Evolutionary conservation across 1,140 invertebrate genomes (phyloP), one percentile per base, ranked within the genome.

Genomic region (Drosophila ficusphila): DNA sequence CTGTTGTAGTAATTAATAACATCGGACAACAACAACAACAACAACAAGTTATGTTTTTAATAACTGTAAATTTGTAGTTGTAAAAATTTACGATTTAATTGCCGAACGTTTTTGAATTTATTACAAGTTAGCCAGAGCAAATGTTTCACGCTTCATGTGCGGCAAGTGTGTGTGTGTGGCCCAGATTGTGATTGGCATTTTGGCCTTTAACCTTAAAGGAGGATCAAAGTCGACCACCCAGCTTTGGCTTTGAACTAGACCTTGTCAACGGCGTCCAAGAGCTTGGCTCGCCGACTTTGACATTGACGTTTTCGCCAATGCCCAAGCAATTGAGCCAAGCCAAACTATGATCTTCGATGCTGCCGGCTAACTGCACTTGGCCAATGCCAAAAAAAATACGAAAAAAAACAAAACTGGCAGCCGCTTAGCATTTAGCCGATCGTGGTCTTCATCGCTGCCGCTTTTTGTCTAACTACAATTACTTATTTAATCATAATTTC

Each of bases 401-500:
- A 31, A 14, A 42, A 18, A 27, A 12, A 16, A 19, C 27, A n/a
- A 54, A 67, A 53, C 62, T 47, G 41, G 42, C 29, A 60, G 53
- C 39, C 44, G 49, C 60, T 72, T 76, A 51, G 54, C 76, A 74
- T 54, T 71, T 53, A 54, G 49, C 31, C 38, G 51, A 60, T 74
- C 69, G 47, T 82, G 76, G 64, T 56, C 78, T 65, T 74, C 76
- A 83, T 73, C 64, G 64, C 46, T 70, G 46, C 31, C 56, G 34
- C 27, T 67, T 88, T 88, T 82, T 88, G 77, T 75, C 82, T 89
- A 89, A 62, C 77, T 68, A 82, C 86, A 86, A 90, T 90, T 90
- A 90, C 86, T 90, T 90, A 90, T 90, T 90, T 90, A 90, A 90
- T 90, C 86, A 90, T 90, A 90, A 90, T 86, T 88, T 88, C 76